Conservation (phyloP, 2,797 vertebrate genomes). For the Anabas testudineus region DNA sequence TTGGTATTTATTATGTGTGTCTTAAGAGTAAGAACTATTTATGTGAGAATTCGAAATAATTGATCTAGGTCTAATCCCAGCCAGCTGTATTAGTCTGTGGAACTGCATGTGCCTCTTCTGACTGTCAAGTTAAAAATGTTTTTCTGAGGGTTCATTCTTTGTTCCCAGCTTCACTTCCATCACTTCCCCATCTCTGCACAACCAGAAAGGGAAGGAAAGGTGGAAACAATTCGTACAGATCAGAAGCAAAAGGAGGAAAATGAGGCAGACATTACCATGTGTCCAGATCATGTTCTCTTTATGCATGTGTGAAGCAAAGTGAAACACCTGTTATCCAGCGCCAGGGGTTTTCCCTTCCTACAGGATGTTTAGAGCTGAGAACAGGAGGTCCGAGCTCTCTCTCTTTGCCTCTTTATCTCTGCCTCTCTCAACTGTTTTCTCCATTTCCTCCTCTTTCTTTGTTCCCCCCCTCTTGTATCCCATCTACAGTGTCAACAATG, state of each 20-base stretch:
- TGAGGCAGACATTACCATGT: neutral
- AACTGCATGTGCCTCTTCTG: neutral
- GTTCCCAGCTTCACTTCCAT: neutral
- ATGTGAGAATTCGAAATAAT: no score
- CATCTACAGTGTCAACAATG: constrained; percentile 18
- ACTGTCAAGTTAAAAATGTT: neutral
- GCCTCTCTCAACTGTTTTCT: constrained; percentile 25
- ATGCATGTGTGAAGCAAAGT: constrained; percentile 24
- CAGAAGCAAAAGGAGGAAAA: neutral
- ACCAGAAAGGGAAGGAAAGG: neutral
- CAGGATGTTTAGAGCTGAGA: constrained; percentile 60
- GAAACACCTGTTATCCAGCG: constrained; percentile 15
- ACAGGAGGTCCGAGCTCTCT: constrained; percentile 43
- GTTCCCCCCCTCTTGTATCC: constrained; percentile 1
- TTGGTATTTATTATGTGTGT: no score
- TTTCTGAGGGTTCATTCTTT: no score
- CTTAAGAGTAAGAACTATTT: no score
- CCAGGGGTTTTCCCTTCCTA: neutral
- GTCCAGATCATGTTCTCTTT: neutral
- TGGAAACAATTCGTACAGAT: neutral
- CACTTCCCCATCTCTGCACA: neutral
- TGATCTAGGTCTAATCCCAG: neutral
- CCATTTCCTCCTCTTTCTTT: constrained; percentile 35
- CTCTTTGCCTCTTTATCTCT: constrained; percentile 8
- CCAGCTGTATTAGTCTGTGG: neutral